Conservation (phyloP, 2,888 invertebrate genomes). For the Drosophila monieri region DNA sequence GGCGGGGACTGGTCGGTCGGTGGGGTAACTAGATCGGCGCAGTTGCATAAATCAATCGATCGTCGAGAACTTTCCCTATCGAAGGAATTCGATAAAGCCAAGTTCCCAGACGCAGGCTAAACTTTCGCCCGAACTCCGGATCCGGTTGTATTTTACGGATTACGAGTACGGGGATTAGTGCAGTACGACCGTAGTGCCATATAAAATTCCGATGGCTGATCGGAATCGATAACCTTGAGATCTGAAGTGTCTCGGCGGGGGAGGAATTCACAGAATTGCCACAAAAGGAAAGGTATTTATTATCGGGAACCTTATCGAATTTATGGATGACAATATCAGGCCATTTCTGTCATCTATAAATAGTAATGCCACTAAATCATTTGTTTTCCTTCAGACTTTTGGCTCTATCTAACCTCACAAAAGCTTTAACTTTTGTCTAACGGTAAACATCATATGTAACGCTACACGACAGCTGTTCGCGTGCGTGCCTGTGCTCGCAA, state of each 20-base stretch:
- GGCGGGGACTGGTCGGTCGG: slow-evolving; percentile 3
- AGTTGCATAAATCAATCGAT: slow-evolving; percentile 28
- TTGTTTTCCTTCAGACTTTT: neutral
- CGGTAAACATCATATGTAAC: slow-evolving; percentile 7
- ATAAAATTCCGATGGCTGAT: neutral
- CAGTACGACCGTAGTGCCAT: slow-evolving; percentile 5
- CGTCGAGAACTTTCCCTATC: slow-evolving; percentile 30
- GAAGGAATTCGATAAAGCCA: slow-evolving; percentile 28
- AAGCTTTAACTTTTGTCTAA: neutral
- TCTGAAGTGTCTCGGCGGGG: slow-evolving; percentile 11
- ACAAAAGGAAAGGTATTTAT: neutral
- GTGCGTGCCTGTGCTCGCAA: slow-evolving; percentile 1
- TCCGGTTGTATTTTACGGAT: slow-evolving; percentile 8
- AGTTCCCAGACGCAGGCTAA: slow-evolving; percentile 17
- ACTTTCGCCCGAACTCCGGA: slow-evolving; percentile 19
- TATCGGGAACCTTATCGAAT: neutral
- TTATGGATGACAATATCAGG: neutral
- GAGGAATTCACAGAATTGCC: neutral
- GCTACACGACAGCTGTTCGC: slow-evolving; percentile 20
- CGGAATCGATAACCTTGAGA: slow-evolving; percentile 12
- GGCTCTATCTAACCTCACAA: neutral
- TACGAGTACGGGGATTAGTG: neutral
- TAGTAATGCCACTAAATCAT: neutral
- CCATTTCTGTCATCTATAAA: neutral
- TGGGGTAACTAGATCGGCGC: slow-evolving; percentile 8